Evolutionary conservation across 2,113 vertebrate genomes (phyloP), one percentile per base, ranked within the genome.

Genomic region (Neogale vison): DNA sequence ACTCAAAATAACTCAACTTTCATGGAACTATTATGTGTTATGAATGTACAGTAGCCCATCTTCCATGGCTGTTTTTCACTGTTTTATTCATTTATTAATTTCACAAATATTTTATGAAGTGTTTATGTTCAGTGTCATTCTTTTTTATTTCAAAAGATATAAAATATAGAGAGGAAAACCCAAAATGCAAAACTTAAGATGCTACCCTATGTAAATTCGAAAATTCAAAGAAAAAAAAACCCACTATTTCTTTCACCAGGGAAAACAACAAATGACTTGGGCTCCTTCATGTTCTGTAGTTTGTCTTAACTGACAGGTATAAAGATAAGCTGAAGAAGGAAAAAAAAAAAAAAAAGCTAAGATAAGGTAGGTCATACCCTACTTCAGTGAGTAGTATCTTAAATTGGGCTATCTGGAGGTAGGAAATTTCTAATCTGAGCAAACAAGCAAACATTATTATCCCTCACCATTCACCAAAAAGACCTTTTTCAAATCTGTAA

Each of bases 381-480:
- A 63, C 42, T 92, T 95, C 89, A 96, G 80, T 95, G 91, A 79
- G 5, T 8, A 47, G 13, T 95, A 92, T 97, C 72, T 63, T 21
- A 86, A 84, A 84, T 69, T 2, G 18, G 6, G 72, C 23, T 86
- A 57, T 83, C 15, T n/a, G 39, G 26, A 84, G n/a, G 72, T 34
- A 90, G 59, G 91, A 92, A 95, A 88, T 95, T 97, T 90, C 76
- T 95, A 94, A 93, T 90, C 69, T 93, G 79, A 93, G 82, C 72
- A 95, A 96, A 91, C 9, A 93, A 97, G 77, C 76, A 92, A 93
- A 94, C 47, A 80, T 69, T 79, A 89, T 93, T 97, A 96, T 97
- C 72, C 69, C 61, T 93, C 67, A 72, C 2, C n/a, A 34, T 89
- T 96, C 65, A 71, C 84, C 67, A 90, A 97, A 88, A 24, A 97